Evolutionary conservation across 1,140 invertebrate genomes (phyloP).

Genomic region (Zaprionus camerounensis): DNA sequence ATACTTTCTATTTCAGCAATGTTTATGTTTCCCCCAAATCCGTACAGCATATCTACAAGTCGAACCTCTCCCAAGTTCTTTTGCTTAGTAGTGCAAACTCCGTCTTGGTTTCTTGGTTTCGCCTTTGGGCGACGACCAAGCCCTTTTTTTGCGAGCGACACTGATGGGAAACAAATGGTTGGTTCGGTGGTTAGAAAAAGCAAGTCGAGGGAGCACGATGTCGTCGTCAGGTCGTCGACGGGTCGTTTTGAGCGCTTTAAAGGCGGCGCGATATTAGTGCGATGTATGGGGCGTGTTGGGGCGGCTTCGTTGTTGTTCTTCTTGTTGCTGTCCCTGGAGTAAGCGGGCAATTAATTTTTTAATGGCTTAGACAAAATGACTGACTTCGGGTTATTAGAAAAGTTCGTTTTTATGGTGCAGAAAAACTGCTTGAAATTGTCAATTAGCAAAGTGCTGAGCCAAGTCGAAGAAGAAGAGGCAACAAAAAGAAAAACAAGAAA

Average conservation of each 20-base stretch:
- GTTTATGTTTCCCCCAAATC: background rate
- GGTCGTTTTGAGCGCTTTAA: constrained; percentile 64
- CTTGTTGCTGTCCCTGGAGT: constrained; percentile 45
- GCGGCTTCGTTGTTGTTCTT: constrained; percentile 6
- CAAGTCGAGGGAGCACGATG: constrained; percentile 6
- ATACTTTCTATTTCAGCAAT: background rate
- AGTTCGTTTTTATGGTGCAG: constrained; percentile 49
- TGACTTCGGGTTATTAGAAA: constrained; percentile 72
- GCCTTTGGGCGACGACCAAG: constrained; percentile 57
- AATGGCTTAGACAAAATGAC: constrained; percentile 79
- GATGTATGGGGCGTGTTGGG: constrained; percentile 72
- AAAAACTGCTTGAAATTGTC: constrained; percentile 69
- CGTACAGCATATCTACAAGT: constrained; percentile 1
- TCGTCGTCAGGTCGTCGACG: constrained; percentile 1
- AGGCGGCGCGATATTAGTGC: constrained; percentile 61
- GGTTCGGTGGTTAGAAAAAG: constrained; percentile 8
- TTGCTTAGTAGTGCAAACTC: background rate
- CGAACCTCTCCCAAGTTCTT: background rate
- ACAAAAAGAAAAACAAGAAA: background rate
- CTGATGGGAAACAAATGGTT: constrained; percentile 65
- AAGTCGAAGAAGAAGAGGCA: constrained; percentile 2
- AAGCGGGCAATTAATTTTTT: constrained; percentile 80
- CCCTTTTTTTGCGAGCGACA: constrained; percentile 58
- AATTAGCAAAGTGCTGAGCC: constrained; percentile 73
- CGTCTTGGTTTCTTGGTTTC: constrained; percentile 34